Percentiles rank a stretch among this genome's conserved stretches.
Evolutionary conservation across 2,113 vertebrate species (phyloP).

Genomic region (Hippopotamus amphibius): DNA sequence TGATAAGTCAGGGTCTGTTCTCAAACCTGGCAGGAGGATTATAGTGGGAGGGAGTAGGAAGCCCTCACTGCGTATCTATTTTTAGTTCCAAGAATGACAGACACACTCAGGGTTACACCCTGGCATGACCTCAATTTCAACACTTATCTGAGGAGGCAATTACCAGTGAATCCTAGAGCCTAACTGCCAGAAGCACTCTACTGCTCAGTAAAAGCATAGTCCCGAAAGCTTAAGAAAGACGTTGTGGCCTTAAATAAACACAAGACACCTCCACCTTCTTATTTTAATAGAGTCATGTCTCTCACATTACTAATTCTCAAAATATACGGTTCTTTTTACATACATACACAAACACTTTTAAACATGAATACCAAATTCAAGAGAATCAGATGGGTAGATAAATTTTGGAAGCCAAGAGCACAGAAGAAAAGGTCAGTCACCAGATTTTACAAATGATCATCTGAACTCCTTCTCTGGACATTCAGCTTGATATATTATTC

Average conservation of each 20-base stretch:
- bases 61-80: neutral
- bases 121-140: neutral
- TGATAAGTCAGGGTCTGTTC: neutral
- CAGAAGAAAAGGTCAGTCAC: conserved; percentile 53
- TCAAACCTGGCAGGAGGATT: neutral
- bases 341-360: conserved; percentile 72
- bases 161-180: neutral
- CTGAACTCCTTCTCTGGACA: conserved; percentile 48
- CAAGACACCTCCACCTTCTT: neutral
- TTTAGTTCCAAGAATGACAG: conserved; percentile 13
- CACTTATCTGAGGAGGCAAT: neutral
- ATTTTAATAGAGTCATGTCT: conserved; percentile 42
- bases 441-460: neutral
- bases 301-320: conserved; percentile 61
- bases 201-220: neutral
- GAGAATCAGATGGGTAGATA: conserved; percentile 1
- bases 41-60: neutral
- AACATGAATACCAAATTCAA: conserved; percentile 64
- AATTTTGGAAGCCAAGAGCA: conserved; percentile 40
- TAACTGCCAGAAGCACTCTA: neutral
- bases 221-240: neutral
- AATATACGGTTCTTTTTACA: conserved; percentile 72
- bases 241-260: neutral
- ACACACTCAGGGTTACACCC: neutral
- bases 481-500: conserved; percentile 48